Evolutionary conservation across 1,140 invertebrate genomes (phyloP), one percentile per base, ranked within the genome.

Genomic region (Agrilus planipennis): DNA sequence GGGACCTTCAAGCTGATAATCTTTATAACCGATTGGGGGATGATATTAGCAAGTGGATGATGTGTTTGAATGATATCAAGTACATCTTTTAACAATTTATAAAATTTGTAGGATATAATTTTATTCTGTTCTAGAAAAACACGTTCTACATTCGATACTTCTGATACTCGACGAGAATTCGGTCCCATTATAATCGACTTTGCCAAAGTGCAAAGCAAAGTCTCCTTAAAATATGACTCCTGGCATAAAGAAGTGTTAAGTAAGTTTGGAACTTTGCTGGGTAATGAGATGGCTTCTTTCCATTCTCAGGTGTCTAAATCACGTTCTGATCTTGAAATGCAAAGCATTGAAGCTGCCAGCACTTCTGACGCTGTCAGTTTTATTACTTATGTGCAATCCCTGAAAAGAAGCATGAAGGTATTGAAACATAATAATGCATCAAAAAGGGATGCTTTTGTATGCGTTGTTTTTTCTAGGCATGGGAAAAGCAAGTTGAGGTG

Each of bases 181-280:
- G 94, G 94, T 2, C 92, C 94, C 1, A 83, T 99, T n/a, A 81
- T 96, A 10, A 91, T 99, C 44, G 95, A 99, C 62, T 99, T 96
- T 71, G 89, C 89, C 2, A 96, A 97, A 69, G 93, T 98, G 1
- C 96, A 99, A 64, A 93, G 90, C 47, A 99, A 99, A 70, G 95
- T 99, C 1, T 90, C 90, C 0, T 68, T 99, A 32, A 99, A 99
- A 63, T 99, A 99, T 63, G 96, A 99, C 65, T 95, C 92, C 0
- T 98, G 95, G 94, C 95, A 99, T 63, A 98, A 98, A 67, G 95
- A 99, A 57, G 93, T 95, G 9, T 69, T 99, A 0, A 82, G 88
- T 49, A 97, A 97, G 68, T 99, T 99, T 68, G 93, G 94, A 12
- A 75, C 79, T 0, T 64, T 98, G 29, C 71, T 99, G 10, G 88